These are phyloP conservation scores for Alosa sapidissima DNA, from an alignment of 2,797 vertebrate genomes.

Conservation along the genomic window DNA sequence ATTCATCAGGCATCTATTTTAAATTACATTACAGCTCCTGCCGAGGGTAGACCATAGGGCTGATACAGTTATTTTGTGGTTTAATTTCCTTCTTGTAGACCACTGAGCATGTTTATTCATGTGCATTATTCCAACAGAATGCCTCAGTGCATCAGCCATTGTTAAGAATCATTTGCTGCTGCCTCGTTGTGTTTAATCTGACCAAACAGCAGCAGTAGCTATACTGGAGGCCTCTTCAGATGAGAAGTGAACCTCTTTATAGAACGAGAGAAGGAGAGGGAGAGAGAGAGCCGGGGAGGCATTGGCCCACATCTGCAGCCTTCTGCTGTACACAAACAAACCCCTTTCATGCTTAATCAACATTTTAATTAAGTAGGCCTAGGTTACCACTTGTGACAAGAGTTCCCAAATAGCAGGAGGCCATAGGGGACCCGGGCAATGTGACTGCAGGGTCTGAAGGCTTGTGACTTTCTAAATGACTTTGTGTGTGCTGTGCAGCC, in stretches of 20 bases:
- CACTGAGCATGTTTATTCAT: slow-evolving; percentile 13
- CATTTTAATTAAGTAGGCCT: slow-evolving; percentile 11
- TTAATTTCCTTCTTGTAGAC: not conserved
- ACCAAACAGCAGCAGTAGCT: not conserved
- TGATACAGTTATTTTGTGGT: not conserved
- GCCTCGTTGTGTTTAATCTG: slow-evolving; percentile 4
- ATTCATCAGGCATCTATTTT: too few relatives aligned
- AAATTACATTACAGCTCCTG: not conserved
- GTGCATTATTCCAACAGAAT: slow-evolving; percentile 1
- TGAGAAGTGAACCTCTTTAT: slow-evolving; percentile 6
- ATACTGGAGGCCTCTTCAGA: slow-evolving; percentile 1
- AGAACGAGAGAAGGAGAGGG: not conserved
- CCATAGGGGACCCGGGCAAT: not conserved
- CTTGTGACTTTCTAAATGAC: slow-evolving; percentile 15
- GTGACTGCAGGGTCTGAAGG: not conserved
- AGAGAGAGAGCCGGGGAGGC: not conserved
- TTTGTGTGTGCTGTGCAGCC: not conserved
- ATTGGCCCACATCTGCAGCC: not conserved
- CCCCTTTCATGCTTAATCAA: slow-evolving; percentile 13
- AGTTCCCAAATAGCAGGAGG: slow-evolving; percentile 5
- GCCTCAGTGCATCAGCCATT: slow-evolving; percentile 11
- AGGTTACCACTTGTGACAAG: slow-evolving; percentile 9
- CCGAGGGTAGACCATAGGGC: not conserved
- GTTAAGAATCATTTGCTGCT: not conserved
- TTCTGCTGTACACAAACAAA: slow-evolving; percentile 15